phyloP scores from a whole-genome alignment of 2,113 vertebrate species.

The Plecotus auritus region DNA sequence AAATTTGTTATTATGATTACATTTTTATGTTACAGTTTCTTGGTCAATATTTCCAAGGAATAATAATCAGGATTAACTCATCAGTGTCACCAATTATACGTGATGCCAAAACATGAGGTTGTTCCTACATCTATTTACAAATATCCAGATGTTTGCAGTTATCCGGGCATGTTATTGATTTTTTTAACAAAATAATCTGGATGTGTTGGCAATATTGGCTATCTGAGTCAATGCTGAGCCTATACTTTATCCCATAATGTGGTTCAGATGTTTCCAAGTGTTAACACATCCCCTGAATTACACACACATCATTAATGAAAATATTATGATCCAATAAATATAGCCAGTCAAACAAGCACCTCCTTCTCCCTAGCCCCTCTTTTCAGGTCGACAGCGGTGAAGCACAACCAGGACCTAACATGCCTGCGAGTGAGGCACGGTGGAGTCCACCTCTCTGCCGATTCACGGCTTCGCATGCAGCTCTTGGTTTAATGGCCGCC shows the following conservation, averaged over 20 bases:
- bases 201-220: neutral
- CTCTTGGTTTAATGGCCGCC: conserved; percentile 50
- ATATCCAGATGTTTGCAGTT: conserved; percentile 40
- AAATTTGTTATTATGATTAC: neutral
- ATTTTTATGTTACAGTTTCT: neutral
- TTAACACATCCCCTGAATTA: conserved; percentile 52
- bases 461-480: neutral
- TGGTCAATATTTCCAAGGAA: neutral
- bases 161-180: neutral
- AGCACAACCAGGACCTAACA: neutral
- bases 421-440: neutral
- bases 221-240: conserved; percentile 24
- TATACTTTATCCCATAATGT: conserved; percentile 41
- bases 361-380: neutral
- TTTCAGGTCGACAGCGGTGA: neutral
- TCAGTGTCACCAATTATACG: neutral
- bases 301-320: conserved; percentile 59
- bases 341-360: conserved; percentile 34
- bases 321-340: conserved; percentile 68
- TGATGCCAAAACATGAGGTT: neutral
- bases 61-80: neutral
- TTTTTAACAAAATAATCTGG: conserved; percentile 29
- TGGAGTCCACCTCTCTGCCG: neutral
- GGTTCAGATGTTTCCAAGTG: conserved; percentile 60
- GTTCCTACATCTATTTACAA: conserved; percentile 33